Evolutionary conservation across 64 coral and sea anemone species (phyloP), one percentile per base, ranked within the genome.

Genomic region (Actinia tenebrosa): DNA sequence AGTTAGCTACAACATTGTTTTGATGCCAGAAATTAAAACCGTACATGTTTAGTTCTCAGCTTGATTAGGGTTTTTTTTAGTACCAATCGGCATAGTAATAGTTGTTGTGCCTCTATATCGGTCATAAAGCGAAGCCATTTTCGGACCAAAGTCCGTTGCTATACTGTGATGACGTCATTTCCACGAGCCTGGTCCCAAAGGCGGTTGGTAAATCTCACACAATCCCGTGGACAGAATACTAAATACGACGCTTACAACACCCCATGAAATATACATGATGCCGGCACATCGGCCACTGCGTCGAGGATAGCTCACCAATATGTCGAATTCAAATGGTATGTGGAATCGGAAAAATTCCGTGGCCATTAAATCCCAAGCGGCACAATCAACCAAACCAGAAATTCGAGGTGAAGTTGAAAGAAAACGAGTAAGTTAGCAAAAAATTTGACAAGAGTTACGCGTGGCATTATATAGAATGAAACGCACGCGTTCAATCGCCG

Each of bases 231-330:
- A 43, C 30, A 42, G 20, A 85, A 56, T 59, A 85, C 83, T 45
- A 85, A 85, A 85, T 62, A 85, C 25, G 53, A 85, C 53, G 83
- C 83, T 85, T 85, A 85, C 83, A 85, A 85, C 83, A 85, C 42
- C 17, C 45, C 60, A 92, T 92, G 90, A 87, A 92, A 87, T 87
- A 92, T 92, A 92, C 77, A 92, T 87, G 84, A 87, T 84, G 90
- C 90, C 90, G 90, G 90, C 87, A 42, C 84, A 63, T 71, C 85
- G 45, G 72, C 19, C 58, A 60, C 44, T 44, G 59, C 90, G 90
- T 85, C 90, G 77, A 72, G 79, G 79, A 86, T 92, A 87, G 62
- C 86, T 56, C n/a, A 86, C 18, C 77, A 83, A 80, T 20, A 92
- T 92, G 90, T 92, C 90, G 78, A 45, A 0, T 1, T 37, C 30